A percentile compares a stretch with the other conserved stretches of the same genome.
phyloP scores from a whole-genome alignment of 1,140 invertebrate species.

The Propsilocerus akamusi region DNA sequence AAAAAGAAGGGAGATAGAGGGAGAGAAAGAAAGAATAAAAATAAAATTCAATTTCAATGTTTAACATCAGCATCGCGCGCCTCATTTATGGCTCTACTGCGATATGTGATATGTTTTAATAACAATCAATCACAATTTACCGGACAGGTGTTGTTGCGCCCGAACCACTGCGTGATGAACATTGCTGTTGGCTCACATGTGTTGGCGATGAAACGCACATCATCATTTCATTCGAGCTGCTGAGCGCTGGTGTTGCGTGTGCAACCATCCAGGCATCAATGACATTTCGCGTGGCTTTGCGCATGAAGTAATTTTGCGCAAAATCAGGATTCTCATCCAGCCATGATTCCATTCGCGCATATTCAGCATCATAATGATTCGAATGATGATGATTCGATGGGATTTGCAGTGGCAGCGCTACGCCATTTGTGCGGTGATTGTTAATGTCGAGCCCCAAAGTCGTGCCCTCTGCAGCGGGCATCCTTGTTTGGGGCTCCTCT shows the following conservation, averaged over 20 bases:
- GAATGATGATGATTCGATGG: slow-evolving; percentile 18
- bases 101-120: no score
- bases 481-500: slow-evolving; percentile 44
- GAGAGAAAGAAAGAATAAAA: slow-evolving; percentile 1
- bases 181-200: slow-evolving; percentile 25
- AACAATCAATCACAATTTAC: no score
- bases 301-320: slow-evolving; percentile 84
- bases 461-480: slow-evolving; percentile 43
- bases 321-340: slow-evolving; percentile 92
- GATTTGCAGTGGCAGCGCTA: slow-evolving; percentile 24
- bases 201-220: slow-evolving; percentile 34
- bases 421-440: slow-evolving; percentile 29
- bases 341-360: slow-evolving; percentile 77
- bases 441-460: slow-evolving; percentile 25
- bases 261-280: slow-evolving; percentile 83
- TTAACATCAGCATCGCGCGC: no score
- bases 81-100: no score
- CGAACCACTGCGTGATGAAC: slow-evolving; percentile 39
- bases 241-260: slow-evolving; percentile 52
- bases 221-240: slow-evolving; percentile 28
- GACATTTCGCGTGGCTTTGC: slow-evolving; percentile 78
- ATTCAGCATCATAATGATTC: slow-evolving; percentile 58
- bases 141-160: slow-evolving; percentile 76
- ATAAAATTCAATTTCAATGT: background rate
- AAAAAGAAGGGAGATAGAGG: background rate